phyloP scores from a whole-genome alignment of 2,797 vertebrate genomes.

The Channallabes apus region DNA sequence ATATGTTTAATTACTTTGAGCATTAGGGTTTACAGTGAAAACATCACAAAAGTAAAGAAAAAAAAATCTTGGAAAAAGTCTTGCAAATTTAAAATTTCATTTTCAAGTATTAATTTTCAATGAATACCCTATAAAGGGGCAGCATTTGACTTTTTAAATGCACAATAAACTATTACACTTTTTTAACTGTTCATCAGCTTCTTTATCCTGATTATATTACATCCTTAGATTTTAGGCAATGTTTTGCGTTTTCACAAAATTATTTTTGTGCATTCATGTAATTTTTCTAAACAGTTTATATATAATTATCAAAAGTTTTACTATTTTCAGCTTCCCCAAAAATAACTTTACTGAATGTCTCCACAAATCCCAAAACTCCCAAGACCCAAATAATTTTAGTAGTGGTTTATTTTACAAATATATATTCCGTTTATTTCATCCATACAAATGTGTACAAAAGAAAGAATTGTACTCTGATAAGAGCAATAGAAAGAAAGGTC shows the following conservation, averaged over 20 bases:
- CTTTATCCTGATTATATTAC: not conserved
- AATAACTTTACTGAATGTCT: not conserved
- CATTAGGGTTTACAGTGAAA: too few species aligned
- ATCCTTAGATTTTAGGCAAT: not conserved
- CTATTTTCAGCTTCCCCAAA: not conserved
- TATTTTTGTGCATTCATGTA: not conserved
- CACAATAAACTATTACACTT: not conserved
- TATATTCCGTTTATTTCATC: slow-evolving; percentile 73
- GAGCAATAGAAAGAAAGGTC: slow-evolving; percentile 58
- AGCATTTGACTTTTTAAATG: not conserved
- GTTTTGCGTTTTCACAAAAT: not conserved
- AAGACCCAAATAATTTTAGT: not conserved
- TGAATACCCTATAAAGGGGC: too few species aligned
- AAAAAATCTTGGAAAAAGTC: too few species aligned
- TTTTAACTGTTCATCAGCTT: not conserved
- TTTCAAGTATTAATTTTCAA: not conserved
- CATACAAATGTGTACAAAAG: slow-evolving; percentile 61
- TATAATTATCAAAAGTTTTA: not conserved
- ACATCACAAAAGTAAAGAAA: too few species aligned
- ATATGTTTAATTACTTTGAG: too few species aligned
- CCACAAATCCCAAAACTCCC: not conserved
- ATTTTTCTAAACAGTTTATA: not conserved
- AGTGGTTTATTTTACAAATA: slow-evolving; percentile 65
- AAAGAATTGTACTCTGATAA: slow-evolving; percentile 60
- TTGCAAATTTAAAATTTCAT: not conserved